phyloP scores from a whole-genome alignment of 2,797 vertebrate genomes.

The Neoniphon sammara region DNA sequence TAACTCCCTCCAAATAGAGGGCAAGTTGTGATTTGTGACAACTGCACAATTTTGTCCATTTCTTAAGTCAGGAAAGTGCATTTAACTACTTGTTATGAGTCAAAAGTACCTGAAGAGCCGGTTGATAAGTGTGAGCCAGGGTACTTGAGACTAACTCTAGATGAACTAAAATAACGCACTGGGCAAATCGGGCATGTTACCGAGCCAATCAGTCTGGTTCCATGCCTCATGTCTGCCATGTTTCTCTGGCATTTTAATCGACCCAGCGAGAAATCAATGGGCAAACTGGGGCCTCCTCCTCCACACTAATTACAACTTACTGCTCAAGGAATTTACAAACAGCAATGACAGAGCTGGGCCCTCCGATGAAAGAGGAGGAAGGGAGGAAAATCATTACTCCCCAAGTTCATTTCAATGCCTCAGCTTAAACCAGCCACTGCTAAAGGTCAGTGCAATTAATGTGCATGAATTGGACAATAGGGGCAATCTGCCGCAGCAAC shows the following conservation, averaged over 20 bases:
- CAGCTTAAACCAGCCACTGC: constrained; percentile 61
- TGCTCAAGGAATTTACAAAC: constrained; percentile 66
- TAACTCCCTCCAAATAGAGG: constrained; percentile 33
- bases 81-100: constrained; percentile 18
- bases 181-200: constrained; percentile 32
- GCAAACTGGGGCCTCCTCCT: constrained; percentile 66
- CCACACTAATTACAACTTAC: constrained; percentile 76
- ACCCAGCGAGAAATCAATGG: constrained; percentile 76
- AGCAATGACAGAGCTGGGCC: constrained; percentile 50
- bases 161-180: constrained; percentile 16
- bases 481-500: constrained; percentile 51
- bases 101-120: not conserved
- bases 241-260: constrained; percentile 71
- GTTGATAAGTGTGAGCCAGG: not conserved
- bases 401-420: constrained; percentile 69
- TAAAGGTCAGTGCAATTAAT: constrained; percentile 76
- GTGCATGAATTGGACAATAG: constrained; percentile 63
- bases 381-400: constrained; percentile 70
- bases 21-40: constrained; percentile 42
- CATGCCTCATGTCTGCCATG: constrained; percentile 52
- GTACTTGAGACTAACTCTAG: not conserved
- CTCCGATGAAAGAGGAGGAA: constrained; percentile 42
- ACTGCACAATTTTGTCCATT: constrained; percentile 14
- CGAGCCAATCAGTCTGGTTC: constrained; percentile 48
- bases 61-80: not conserved